A percentile compares a stretch with the other conserved stretches of the same genome.
Conservation (phyloP, 2,888 invertebrate genomes). For the Spisula solida region DNA sequence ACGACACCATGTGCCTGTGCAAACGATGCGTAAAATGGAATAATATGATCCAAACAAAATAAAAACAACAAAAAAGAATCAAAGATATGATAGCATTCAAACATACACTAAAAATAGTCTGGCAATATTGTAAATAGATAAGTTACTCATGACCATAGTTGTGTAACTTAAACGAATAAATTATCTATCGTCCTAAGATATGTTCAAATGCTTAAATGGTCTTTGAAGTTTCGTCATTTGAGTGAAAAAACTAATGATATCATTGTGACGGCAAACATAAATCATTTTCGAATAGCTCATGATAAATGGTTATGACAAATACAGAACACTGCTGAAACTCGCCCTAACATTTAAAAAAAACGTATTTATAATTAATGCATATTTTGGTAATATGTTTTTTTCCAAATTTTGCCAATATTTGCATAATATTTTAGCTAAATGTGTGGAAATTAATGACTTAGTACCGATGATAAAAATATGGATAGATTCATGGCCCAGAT, state of each 20-base stretch:
- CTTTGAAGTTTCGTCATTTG: conserved; percentile 28
- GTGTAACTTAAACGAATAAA: neutral
- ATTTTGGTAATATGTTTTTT: neutral
- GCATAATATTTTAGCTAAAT: neutral
- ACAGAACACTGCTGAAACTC: neutral
- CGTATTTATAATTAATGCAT: neutral
- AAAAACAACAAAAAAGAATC: no score
- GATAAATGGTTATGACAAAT: conserved; percentile 4
- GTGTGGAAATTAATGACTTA: neutral
- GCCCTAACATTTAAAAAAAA: neutral
- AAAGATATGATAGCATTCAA: no score
- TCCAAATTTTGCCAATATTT: neutral
- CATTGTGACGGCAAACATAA: neutral
- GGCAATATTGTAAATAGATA: neutral
- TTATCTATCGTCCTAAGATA: neutral
- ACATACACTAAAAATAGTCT: no score
- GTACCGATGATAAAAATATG: neutral
- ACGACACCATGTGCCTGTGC: no score
- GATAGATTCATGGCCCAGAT: neutral
- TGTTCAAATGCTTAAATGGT: conserved; percentile 5
- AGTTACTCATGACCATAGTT: neutral
- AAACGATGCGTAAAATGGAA: no score
- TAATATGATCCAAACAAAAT: no score
- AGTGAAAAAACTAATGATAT: neutral
- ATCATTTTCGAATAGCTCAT: conserved; percentile 3